Conservation (phyloP, 2,797 vertebrate genomes). For the Centropyge bicolor region DNA sequence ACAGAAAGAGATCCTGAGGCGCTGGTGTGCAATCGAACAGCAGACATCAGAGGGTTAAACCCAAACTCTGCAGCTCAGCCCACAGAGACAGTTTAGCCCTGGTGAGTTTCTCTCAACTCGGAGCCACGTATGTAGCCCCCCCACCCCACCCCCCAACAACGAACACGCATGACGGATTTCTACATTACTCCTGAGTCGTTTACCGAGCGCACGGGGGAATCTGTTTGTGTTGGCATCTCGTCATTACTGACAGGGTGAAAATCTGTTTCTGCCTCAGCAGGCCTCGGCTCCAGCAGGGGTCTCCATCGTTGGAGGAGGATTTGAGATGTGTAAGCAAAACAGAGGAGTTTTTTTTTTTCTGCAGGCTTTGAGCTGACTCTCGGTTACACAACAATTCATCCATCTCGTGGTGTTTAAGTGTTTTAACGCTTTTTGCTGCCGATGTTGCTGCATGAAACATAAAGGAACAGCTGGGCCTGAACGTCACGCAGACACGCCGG, state of each 20-base stretch:
- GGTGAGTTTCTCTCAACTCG: constrained; percentile 63
- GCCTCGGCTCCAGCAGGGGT: constrained; percentile 44
- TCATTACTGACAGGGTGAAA: constrained; percentile 35
- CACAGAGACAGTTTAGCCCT: constrained; percentile 64
- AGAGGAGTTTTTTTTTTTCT: constrained; percentile 21
- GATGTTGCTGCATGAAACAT: not conserved
- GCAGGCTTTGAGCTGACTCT: constrained; percentile 20
- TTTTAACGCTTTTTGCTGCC: constrained; percentile 6
- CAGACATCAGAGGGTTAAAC: constrained; percentile 81
- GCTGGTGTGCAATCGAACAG: constrained; percentile 80
- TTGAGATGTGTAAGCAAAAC: constrained; percentile 39
- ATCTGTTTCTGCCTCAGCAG: constrained; percentile 25
- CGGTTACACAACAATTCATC: not conserved
- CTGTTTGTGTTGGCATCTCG: constrained; percentile 46
- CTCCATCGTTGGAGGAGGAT: constrained; percentile 31
- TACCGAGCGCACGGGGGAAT: constrained; percentile 41
- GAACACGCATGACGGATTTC: constrained; percentile 56
- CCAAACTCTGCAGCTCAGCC: constrained; percentile 71
- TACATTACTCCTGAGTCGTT: constrained; percentile 60
- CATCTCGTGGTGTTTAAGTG: constrained; percentile 8
- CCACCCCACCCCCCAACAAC: constrained; percentile 38
- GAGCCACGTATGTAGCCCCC: constrained; percentile 48
- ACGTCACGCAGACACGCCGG: not conserved
- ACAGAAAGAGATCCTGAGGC: constrained; percentile 91
- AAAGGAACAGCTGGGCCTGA: not conserved